These are phyloP conservation scores for Diabrotica undecimpunctata DNA, from an alignment of 1,140 invertebrate species.

Conservation along the genomic window DNA sequence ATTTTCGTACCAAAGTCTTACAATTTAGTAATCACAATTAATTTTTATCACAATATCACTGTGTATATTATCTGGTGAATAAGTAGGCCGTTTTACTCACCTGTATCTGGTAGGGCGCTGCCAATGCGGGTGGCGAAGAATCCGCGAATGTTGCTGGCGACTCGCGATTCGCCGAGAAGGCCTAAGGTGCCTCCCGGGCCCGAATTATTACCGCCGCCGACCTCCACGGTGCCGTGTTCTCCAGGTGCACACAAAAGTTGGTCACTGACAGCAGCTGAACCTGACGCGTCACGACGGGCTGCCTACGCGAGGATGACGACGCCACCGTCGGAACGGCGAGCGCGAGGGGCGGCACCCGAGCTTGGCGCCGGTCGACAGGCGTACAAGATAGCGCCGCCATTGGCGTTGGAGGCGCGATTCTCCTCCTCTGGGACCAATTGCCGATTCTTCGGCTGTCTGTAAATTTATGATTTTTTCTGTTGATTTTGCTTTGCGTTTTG, in stretches of 20 bases:
- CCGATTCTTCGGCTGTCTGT: constrained; percentile 25
- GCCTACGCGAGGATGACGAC: constrained; percentile 17
- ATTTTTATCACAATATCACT: too few relatives aligned
- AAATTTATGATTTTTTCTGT: constrained; percentile 36
- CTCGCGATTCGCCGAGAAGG: constrained; percentile 52
- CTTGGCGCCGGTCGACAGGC: constrained; percentile 13
- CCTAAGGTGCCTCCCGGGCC: constrained; percentile 50
- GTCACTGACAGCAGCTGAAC: constrained; percentile 26
- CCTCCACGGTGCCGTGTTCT: constrained; percentile 42
- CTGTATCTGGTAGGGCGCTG: constrained; percentile 56
- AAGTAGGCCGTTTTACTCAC: constrained; percentile 43
- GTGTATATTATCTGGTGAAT: too few relatives aligned
- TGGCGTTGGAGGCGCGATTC: constrained; percentile 15
- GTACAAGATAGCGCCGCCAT: constrained; percentile 7
- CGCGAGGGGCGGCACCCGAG: constrained; percentile 33
- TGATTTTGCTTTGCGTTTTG: constrained; percentile 5
- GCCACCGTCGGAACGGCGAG: constrained; percentile 27
- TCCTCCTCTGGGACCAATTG: constrained; percentile 41
- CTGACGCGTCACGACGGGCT: constrained; percentile 23
- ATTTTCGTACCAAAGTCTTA: background rate
- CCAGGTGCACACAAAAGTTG: constrained; percentile 31
- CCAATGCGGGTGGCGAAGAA: constrained; percentile 55
- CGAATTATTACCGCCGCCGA: constrained; percentile 35
- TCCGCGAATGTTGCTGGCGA: constrained; percentile 57
- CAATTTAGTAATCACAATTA: too few relatives aligned